A percentile compares a stretch with the other conserved stretches of the same genome.
Evolutionary conservation across 2,888 invertebrate genomes (phyloP).

Genomic region (Caenorhabditis japonica): DNA sequence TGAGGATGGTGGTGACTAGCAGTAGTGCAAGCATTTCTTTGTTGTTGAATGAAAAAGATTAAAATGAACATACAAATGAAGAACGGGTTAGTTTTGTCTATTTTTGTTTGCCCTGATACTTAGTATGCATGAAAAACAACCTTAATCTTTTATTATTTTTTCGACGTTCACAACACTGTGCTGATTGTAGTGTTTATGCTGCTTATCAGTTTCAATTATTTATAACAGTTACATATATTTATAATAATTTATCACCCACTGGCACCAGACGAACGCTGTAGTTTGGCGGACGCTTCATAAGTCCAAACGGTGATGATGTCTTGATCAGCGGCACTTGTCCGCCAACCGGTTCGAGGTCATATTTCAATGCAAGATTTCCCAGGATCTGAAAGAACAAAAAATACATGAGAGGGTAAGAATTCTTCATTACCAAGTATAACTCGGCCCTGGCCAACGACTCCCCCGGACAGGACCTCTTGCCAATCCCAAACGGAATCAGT

Average conservation of each 20-base stretch:
- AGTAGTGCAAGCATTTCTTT: neutral
- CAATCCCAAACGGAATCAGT: conserved; percentile 60
- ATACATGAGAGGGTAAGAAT: neutral
- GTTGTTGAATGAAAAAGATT: too few species aligned
- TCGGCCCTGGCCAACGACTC: conserved; percentile 62
- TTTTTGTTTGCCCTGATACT: too few species aligned
- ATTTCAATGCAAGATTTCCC: conserved; percentile 54
- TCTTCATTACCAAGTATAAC: conserved; percentile 51
- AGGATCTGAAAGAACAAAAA: conserved; percentile 42
- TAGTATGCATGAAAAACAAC: too few species aligned
- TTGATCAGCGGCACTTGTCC: conserved; percentile 32
- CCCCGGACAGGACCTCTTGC: conserved; percentile 59
- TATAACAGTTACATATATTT: too few species aligned
- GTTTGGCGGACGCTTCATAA: conserved; percentile 47
- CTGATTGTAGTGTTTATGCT: too few species aligned
- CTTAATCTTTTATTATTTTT: too few species aligned
- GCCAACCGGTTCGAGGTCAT: conserved; percentile 39
- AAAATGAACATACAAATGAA: too few species aligned
- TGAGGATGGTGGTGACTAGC: neutral
- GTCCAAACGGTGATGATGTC: conserved; percentile 26
- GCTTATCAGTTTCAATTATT: too few species aligned
- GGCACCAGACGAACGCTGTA: conserved; percentile 31
- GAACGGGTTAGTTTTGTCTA: too few species aligned
- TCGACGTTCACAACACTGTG: too few species aligned
- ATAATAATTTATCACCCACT: too few species aligned